Percentiles rank a stretch among this genome's conserved stretches.
Evolutionary conservation across 2,113 vertebrate species (phyloP).

Genomic region (Toxotes chatareus): DNA sequence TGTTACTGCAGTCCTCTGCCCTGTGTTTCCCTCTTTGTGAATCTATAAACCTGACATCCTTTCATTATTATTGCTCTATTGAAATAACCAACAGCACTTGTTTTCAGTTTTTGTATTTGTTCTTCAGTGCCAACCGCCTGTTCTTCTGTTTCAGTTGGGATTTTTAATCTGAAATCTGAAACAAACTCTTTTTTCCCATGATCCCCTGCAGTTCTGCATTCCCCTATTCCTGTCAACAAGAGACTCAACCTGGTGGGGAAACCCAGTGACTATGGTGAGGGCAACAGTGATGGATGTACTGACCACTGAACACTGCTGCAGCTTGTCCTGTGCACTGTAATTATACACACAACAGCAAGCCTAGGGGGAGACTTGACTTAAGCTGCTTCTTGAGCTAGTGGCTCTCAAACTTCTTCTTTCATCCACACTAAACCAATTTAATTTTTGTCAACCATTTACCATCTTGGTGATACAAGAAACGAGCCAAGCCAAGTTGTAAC

Average conservation of each 20-base stretch:
- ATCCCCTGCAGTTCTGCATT: conserved; percentile 54
- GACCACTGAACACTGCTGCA: conserved; percentile 34
- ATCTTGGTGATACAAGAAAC: neutral
- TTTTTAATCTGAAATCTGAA: conserved; percentile 59
- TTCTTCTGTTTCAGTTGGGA: conserved; percentile 28
- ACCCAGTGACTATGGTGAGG: conserved; percentile 75
- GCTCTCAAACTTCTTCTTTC: neutral
- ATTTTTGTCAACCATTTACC: neutral
- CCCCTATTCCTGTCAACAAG: conserved; percentile 64
- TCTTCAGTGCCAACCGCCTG: conserved; percentile 25
- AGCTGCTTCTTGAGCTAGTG: neutral
- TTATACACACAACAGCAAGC: neutral
- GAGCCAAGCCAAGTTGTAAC: neutral
- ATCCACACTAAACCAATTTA: neutral
- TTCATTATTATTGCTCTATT: conserved; percentile 43
- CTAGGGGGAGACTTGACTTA: neutral
- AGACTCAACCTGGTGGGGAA: conserved; percentile 77
- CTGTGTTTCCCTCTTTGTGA: conserved; percentile 4
- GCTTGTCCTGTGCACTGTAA: neutral
- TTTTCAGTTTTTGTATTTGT: conserved; percentile 59
- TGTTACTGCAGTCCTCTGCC: conserved; percentile 16
- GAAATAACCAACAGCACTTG: conserved; percentile 49
- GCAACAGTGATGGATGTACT: conserved; percentile 23
- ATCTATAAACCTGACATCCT: conserved; percentile 17
- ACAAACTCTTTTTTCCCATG: conserved; percentile 61